phyloP scores from a whole-genome alignment of 37 sponge, comb jelly and placozoan species.

The Chondrosia reniformis region DNA sequence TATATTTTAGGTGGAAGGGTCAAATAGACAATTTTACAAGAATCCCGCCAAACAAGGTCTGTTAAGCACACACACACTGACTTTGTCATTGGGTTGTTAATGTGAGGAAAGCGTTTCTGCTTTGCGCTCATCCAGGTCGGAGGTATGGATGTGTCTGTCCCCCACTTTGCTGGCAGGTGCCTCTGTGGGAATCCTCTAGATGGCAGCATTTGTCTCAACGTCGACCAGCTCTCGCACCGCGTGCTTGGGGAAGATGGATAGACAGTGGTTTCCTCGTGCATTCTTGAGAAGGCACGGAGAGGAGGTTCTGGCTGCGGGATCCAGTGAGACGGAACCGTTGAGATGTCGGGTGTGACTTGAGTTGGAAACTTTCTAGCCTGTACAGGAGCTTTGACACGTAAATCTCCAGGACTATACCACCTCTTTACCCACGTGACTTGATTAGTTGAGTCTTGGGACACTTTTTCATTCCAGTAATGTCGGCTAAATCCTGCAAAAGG shows the following conservation, averaged over 20 bases:
- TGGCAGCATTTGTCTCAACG: constrained; percentile 80
- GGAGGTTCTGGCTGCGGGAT: constrained; percentile 49
- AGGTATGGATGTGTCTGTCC: constrained; percentile 29
- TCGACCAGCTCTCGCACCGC: constrained; percentile 83
- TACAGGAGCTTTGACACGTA: constrained; percentile 45
- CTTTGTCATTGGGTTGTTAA: constrained; percentile 83
- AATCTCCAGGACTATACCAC: constrained; percentile 69
- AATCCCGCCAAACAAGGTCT: neutral
- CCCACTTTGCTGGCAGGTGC: constrained; percentile 74
- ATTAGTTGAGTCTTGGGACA: constrained; percentile 26
- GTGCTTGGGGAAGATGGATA: constrained; percentile 35
- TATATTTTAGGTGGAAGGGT: neutral
- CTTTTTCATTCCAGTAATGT: constrained; percentile 41
- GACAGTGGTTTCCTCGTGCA: constrained; percentile 36
- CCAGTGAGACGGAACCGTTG: constrained; percentile 42
- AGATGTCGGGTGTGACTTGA: neutral
- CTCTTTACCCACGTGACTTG: constrained; percentile 61
- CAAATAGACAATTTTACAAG: neutral
- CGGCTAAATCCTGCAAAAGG: constrained; percentile 50
- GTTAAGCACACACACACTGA: constrained; percentile 22
- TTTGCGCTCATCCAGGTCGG: constrained; percentile 16
- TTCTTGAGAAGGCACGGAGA: constrained; percentile 52
- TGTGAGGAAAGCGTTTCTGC: constrained; percentile 53
- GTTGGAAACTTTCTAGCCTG: constrained; percentile 46
- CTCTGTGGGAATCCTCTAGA: constrained; percentile 56